Conservation (phyloP, 2,888 invertebrate genomes). For the Calameuta filiformis region DNA sequence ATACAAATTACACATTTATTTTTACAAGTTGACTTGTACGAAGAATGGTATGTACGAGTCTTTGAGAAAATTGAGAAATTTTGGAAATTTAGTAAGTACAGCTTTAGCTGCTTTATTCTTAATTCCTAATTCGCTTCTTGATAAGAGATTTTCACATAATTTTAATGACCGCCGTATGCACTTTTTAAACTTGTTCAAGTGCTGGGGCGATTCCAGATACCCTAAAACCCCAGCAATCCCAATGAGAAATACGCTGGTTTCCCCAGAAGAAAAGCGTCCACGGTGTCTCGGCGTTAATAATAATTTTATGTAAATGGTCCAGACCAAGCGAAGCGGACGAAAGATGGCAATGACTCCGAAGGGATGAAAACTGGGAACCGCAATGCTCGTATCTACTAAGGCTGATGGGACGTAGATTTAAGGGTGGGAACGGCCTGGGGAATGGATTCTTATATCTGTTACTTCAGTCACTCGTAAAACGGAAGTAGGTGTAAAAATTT, state of each 20-base stretch:
- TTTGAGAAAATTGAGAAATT: too few relatives aligned
- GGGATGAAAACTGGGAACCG: conserved; percentile 29
- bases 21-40: too few relatives aligned
- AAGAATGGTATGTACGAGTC: too few relatives aligned
- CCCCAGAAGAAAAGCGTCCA: not conserved
- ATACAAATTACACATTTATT: too few relatives aligned
- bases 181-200: not conserved
- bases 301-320: conserved; percentile 59
- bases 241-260: not conserved
- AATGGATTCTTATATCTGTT: conserved; percentile 37
- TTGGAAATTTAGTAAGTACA: too few relatives aligned
- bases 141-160: not conserved
- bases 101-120: not conserved
- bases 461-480: conserved; percentile 53
- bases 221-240: not conserved
- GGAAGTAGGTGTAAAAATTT: conserved; percentile 54
- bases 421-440: conserved; percentile 14
- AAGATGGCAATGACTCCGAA: conserved; percentile 4
- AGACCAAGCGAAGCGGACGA: conserved; percentile 29
- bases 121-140: not conserved
- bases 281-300: conserved; percentile 44
- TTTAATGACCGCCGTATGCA: not conserved
- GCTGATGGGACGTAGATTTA: conserved; percentile 14
- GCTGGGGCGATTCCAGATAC: not conserved
- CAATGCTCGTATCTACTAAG: conserved; percentile 5